phyloP scores from a whole-genome alignment of 2,797 vertebrate species.

The Esox masquinongy region DNA sequence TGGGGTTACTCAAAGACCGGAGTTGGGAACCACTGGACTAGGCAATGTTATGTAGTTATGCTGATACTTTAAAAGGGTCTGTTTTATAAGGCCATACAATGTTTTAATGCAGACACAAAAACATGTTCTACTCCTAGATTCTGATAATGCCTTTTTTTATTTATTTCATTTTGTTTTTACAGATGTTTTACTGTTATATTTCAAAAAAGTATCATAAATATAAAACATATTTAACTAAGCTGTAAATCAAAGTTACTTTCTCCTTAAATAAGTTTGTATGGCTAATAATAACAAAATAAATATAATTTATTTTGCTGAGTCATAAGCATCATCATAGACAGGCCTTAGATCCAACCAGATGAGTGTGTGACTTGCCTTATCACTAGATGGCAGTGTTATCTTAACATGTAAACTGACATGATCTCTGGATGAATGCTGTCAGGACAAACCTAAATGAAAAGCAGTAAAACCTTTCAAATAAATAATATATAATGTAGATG shows the following conservation, averaged over 20 bases:
- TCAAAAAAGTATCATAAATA: too few species aligned
- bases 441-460: not conserved
- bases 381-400: conserved; percentile 67
- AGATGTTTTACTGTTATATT: too few species aligned
- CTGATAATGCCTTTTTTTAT: too few species aligned
- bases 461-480: not conserved
- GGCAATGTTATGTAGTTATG: not conserved
- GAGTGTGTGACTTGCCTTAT: rapidly evolving
- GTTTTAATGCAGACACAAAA: not conserved
- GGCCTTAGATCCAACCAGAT: not conserved
- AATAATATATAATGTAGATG: not conserved
- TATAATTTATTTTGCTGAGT: not conserved
- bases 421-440: conserved; percentile 20
- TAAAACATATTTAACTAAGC: too few species aligned
- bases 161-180: too few species aligned
- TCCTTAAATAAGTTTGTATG: too few species aligned
- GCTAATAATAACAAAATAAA: not conserved
- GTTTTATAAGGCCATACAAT: not conserved
- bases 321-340: not conserved
- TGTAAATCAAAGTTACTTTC: too few species aligned
- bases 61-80: not conserved
- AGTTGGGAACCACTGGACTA: too few species aligned
- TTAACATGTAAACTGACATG: not conserved
- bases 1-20: too few species aligned
- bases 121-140: too few species aligned